Base-by-base conservation (phyloP, 2,888 invertebrate species). In the Tetragnatha montana region DNA sequence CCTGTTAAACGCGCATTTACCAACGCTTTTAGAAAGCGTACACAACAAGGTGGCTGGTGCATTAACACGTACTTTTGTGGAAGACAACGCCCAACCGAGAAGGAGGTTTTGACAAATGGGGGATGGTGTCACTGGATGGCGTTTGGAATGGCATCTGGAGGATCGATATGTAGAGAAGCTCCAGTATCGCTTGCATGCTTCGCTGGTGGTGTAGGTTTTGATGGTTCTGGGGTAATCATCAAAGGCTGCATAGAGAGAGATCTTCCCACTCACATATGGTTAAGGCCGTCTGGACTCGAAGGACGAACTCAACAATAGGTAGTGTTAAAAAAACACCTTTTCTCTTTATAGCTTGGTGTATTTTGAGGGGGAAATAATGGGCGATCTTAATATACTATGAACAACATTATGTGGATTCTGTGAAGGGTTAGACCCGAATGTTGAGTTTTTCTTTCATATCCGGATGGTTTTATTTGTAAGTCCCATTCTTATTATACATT, bases 31-130 rank as follows among this genome's bases (percentile, higher is more conserved):
- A 80, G 35, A 35, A 69, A 68, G 68, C n/a, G 49, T 49, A 75
- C 49, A 75, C 47, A 75, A 47, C 35, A 73, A 49, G 73, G 75
- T 75, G 75, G 22, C 49, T 86, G 74, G 86, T 80, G 35, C 80
- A 79, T 86, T 86, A 86, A 73, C 86, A 86, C 86, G 80, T 86
- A 71, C 60, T 73, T 35, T 35, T 47, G 35, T 12, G 12, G 73
- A 19, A 68, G 86, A 21, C 70, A 80, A 86, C 86, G 86, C 86
- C 86, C 86, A 80, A 73, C 80, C 47, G 22, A 80, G 50, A 60
- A 50, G 85, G 73, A 14, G 78, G 85, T 19, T 51, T 35, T 80
- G 80, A 74, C 80, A 86, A 49, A 80, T 73, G 86, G 86, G 86
- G 73, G 80, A 60, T 60, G 10, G 22, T 78, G 78, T 78, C 78